Evolutionary conservation across 2,888 invertebrate genomes (phyloP), one percentile per base, ranked within the genome.

Genomic region (Tetragnatha montana): DNA sequence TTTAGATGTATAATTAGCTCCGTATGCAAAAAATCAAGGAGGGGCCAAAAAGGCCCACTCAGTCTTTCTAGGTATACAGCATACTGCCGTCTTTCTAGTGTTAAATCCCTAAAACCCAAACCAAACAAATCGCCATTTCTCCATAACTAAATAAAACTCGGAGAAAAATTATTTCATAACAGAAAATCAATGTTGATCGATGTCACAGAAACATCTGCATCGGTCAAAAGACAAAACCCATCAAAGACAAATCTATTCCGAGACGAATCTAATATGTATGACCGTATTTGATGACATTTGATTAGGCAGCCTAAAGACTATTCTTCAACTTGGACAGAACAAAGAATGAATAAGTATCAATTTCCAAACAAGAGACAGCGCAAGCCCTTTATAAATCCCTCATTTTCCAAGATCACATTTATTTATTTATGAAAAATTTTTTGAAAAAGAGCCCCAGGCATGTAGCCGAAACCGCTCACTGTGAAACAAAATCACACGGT

Each of bases 401-500:
- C 35, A 35, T 35, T 35, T 35, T 35, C 35, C 35, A 35, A 35
- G 60, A 14, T 50, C 60, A 70, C 88, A 88, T 88, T 88, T 88
- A 88, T 88, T 88, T 89, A 89, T 85, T 89, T 85, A 89, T 85
- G 76, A 35, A 70, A 84, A 83, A 81, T 75, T 49, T 70, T 51
- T 51, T 60, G 71, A 69, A 70, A 80, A 81, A 85, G 70, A 89
- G 71, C 71, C 70, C 74, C 21, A 47, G 69, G 70, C 80, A 85
- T 78, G 85, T 75, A 78, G 70, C 73, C 47, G 49, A 69, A 73
- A 22, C 81, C 75, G 51, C 35, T 81, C 89, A 81, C 85, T 78
- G 85, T 89, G 75, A 89, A 89, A 89, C 89, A 49, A 75, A 85
- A 89, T 89, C 89, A 89, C 85, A 85, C 81, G 85, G 84, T 89